Evolutionary conservation across 2,888 invertebrate genomes (phyloP), one percentile per base, ranked within the genome.

Genomic region (Podabrus alpinus): DNA sequence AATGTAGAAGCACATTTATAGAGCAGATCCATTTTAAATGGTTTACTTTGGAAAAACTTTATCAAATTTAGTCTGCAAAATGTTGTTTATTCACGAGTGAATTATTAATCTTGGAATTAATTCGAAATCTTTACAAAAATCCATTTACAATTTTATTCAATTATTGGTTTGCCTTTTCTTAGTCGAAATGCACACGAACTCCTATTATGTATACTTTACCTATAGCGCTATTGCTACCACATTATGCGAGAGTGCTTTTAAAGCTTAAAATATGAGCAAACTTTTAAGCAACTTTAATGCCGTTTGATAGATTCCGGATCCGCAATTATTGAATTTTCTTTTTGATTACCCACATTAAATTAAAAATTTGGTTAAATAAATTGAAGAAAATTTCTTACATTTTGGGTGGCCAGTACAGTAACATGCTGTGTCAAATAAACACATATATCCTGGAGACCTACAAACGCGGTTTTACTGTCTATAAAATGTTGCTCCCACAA

Each of bases 231-330:
- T 45, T 45, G 45, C 45, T 45, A 45, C 64, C 74, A 69, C 72
- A 77, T 77, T 74, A 77, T 77, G 68, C 72, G 66, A 62, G 67
- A 73, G 77, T 71, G 73, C 75, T 75, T 77, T 77, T 77, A 75
- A 72, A 72, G 77, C 71, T 76, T 79, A 78, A 85, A 85, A 85
- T 86, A 86, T 86, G 84, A 83, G 84, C 84, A 85, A 86, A 86
- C 83, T 86, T 85, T 82, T 84, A 85, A 84, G 85, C 83, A 76
- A 84, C 83, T 80, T 82, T 86, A 86, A 86, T 85, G 82, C 85
- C 79, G 79, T 80, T 83, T 84, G 85, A 86, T 86, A 85, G 85
- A 85, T 85, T 86, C 81, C 77, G 80, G 83, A 82, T 82, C 82
- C 76, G 66, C 71, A 29, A 69, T 75, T 73, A 77, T 77, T 77